Evolutionary conservation across 2,797 vertebrate species (phyloP).

Genomic region (Neosilurus hyrtlii): DNA sequence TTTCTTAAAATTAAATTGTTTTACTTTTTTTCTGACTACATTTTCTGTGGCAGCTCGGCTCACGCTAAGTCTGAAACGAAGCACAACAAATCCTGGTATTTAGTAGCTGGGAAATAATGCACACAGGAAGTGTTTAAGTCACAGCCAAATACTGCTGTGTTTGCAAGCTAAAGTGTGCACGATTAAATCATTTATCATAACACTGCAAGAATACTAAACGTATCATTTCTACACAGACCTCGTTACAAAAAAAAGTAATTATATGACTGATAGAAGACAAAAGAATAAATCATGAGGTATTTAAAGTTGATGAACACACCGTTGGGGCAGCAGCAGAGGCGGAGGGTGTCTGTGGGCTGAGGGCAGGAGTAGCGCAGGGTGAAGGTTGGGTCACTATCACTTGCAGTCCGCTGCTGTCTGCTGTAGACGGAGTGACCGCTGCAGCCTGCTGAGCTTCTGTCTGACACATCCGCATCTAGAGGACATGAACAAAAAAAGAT

Average conservation of each 20-base stretch:
- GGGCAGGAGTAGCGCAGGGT: constrained; percentile 70
- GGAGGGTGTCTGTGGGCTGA: constrained; percentile 71
- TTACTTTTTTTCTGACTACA: background rate
- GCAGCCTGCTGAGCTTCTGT: constrained; percentile 56
- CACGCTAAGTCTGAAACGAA: background rate
- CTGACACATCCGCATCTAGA: constrained; percentile 62
- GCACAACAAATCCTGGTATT: background rate
- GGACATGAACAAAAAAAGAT: background rate
- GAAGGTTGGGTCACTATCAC: constrained; percentile 75
- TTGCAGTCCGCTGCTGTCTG: constrained; percentile 67
- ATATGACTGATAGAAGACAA: background rate
- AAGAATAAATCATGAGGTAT: background rate
- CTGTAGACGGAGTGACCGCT: constrained; percentile 50
- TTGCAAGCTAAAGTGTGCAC: background rate
- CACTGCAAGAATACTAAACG: background rate
- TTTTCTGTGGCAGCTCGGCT: background rate
- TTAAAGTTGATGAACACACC: constrained; percentile 27
- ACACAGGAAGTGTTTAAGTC: background rate
- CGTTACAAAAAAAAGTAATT: background rate
- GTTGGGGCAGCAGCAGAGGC: constrained; percentile 47
- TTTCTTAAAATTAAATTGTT: constrained; percentile 1
- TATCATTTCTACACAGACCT: background rate
- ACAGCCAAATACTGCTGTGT: background rate
- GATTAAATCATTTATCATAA: background rate
- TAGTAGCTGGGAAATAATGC: background rate